These are phyloP conservation scores for Gymnocypris eckloni DNA, from an alignment of 2,797 vertebrate genomes.

Conservation along the genomic window DNA sequence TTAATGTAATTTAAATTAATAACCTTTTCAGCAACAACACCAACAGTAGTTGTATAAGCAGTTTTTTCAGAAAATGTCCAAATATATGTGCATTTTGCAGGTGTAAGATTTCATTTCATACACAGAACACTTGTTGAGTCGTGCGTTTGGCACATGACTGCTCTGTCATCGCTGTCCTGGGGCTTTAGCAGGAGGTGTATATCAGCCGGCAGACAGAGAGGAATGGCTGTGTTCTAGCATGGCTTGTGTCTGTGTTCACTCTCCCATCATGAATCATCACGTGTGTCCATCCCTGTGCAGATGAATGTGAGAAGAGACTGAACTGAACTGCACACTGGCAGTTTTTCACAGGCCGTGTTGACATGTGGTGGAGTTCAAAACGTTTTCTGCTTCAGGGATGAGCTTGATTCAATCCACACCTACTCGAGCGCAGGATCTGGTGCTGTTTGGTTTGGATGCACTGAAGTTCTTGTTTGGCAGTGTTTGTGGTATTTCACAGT, in stretches of 20 bases:
- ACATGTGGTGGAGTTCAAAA: neutral
- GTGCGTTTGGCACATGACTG: neutral
- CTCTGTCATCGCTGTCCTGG: neutral
- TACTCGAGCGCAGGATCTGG: neutral
- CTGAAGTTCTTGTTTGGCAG: neutral
- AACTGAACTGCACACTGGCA: neutral
- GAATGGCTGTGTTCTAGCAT: constrained; percentile 7
- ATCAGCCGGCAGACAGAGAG: constrained; percentile 7
- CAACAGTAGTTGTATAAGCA: neutral
- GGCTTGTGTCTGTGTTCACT: neutral
- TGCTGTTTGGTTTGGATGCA: neutral
- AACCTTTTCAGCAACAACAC: neutral
- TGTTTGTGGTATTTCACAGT: neutral
- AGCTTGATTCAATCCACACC: constrained; percentile 14
- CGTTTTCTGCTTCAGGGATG: neutral
- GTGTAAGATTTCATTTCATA: neutral
- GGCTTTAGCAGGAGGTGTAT: neutral
- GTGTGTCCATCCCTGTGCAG: neutral
- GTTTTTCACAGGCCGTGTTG: neutral
- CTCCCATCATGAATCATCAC: constrained; percentile 23
- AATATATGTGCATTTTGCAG: neutral
- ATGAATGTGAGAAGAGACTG: neutral
- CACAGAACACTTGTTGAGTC: neutral
- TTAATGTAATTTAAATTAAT: neutral
- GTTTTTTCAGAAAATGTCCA: neutral